Evolutionary conservation across 2,888 invertebrate species (phyloP).

Genomic region (Drosophila suboccidentalis): DNA sequence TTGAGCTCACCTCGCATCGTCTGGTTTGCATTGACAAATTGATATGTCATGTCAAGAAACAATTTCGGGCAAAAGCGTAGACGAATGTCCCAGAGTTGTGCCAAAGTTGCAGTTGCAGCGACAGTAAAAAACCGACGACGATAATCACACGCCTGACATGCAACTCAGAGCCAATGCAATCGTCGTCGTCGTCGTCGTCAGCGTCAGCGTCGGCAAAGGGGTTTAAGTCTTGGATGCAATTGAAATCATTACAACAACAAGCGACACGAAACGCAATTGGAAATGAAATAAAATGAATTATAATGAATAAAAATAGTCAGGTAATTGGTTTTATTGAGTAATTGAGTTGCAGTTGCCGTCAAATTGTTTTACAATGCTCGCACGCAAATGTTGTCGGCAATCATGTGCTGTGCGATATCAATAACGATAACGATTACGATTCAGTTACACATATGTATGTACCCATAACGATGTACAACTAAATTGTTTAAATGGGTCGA

Average conservation of each 20-base stretch:
- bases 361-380: conserved; percentile 76
- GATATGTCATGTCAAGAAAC: conserved; percentile 85
- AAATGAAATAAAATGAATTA: conserved; percentile 82
- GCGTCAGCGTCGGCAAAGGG: conserved; percentile 27
- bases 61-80: conserved; percentile 81
- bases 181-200: conserved; percentile 16
- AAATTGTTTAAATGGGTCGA: not conserved
- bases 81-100: conserved; percentile 43
- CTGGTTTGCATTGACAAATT: conserved; percentile 80
- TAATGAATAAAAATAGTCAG: conserved; percentile 82
- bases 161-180: conserved; percentile 41
- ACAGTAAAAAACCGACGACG: conserved; percentile 45
- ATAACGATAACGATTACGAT: conserved; percentile 12
- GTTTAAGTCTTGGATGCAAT: conserved; percentile 64
- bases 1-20: conserved; percentile 7
- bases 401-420: conserved; percentile 23
- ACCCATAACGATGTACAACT: not conserved
- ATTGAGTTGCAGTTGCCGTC: conserved; percentile 77
- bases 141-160: conserved; percentile 79
- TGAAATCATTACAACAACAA: conserved; percentile 79
- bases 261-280: conserved; percentile 79
- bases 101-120: conserved; percentile 17
- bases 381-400: conserved; percentile 57
- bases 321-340: conserved; percentile 82
- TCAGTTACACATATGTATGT: not conserved